Base-by-base conservation (phyloP, 2,888 invertebrate species). In the Dasypogon diadema region DNA sequence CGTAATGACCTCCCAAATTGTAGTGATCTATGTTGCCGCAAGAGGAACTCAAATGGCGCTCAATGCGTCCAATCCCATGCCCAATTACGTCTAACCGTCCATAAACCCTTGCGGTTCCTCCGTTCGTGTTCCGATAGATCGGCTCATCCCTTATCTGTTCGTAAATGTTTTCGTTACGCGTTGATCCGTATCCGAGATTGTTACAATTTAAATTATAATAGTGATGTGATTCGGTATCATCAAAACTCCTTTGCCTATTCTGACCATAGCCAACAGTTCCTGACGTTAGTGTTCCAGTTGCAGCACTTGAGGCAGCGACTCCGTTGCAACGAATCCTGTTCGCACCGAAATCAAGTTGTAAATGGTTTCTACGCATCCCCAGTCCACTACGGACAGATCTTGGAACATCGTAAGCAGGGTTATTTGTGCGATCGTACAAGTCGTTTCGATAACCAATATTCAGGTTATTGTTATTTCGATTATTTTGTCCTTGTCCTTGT, bases 11-110 rank as follows among this genome's bases (percentile, higher is more conserved):
- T 2, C 86, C 86, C 8, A 86, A 80, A 80, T 87, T 87, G 56
- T 86, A 87, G 78, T 87, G 87, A 80, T 87, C 87, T 75, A 89
- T 88, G 82, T 90, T 90, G 75, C 91, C 90, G 82, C 91, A 91
- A n/a, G 91, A 91, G 0, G 91, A 91, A 73, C 90, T 90, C 76
- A 91, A 85, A 80, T 89, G 89, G 5, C 90, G 85, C 80, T 88
- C 90, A 78, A 90, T 90, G 78, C 90, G 85, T 16, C 89, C 89
- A 54, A 88, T 87, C 12, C 88, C 88, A 79, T 87, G 86, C 0
- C 89, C 89, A 63, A 90, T 85, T 2, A 90, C 87, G 82, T 89
- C 88, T 30, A 90, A 85, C 74, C 90, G 83, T n/a, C 87, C 86
- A 80, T 88, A 88, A 30, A 89, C 82, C 34, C 85, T 83, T 0